These are phyloP conservation scores for Ataeniobius toweri DNA, from an alignment of 2,797 vertebrate genomes.

Conservation along the genomic window DNA sequence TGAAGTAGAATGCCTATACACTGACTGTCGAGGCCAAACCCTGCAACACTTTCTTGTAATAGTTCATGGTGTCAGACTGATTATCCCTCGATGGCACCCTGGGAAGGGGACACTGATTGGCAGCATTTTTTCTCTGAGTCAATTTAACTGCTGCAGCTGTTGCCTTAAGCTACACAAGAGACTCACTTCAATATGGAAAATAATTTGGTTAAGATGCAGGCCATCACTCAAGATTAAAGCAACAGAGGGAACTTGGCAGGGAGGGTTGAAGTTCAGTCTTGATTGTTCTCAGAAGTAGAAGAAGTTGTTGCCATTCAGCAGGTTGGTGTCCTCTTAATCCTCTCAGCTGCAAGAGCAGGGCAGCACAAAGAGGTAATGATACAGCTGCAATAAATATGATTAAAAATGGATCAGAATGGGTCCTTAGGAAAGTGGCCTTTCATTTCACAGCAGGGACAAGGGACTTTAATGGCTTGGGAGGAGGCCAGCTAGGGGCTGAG, in stretches of 20 bases:
- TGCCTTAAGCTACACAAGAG: background rate
- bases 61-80: conserved; percentile 9
- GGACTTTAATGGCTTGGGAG: conserved; percentile 76
- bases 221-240: conserved; percentile 22
- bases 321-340: conserved; percentile 23
- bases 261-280: conserved; percentile 9
- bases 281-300: conserved; percentile 15
- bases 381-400: conserved; percentile 63
- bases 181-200: conserved; percentile 15
- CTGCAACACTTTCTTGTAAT: conserved; percentile 13
- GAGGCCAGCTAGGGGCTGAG: conserved; percentile 64
- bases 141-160: conserved; percentile 6
- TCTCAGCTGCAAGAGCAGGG: conserved; percentile 25
- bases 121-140: background rate
- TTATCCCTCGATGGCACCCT: conserved; percentile 27
- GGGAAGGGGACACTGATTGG: conserved; percentile 17
- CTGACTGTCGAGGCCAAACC: conserved; percentile 26
- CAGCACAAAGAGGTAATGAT: conserved; percentile 55
- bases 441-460: conserved; percentile 68
- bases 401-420: conserved; percentile 55
- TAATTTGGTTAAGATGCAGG: conserved; percentile 16
- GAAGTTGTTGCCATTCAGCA: conserved; percentile 24
- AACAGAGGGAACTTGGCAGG: conserved; percentile 5
- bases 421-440: conserved; percentile 65
- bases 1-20: conserved; percentile 20